phyloP scores from a whole-genome alignment of 2,113 vertebrate genomes.

The Leiothrix lutea region DNA sequence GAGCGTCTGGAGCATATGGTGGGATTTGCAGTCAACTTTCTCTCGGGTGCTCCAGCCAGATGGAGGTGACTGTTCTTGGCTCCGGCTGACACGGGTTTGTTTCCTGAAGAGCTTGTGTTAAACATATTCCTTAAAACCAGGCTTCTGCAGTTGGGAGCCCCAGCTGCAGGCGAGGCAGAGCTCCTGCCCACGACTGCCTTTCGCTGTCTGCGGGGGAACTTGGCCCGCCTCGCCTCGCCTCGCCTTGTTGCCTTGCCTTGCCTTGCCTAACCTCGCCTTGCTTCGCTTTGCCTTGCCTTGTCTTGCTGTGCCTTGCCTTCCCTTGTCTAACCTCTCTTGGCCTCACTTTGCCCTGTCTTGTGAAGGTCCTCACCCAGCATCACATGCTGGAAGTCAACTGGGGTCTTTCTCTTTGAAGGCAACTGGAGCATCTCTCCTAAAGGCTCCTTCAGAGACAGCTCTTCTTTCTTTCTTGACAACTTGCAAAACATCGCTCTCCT shows the following conservation, averaged over 20 bases:
- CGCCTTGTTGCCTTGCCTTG: not conserved
- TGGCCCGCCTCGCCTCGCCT: not conserved
- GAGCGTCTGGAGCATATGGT: slow-evolving; percentile 63
- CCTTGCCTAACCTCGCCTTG: not conserved
- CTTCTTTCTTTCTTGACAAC: not conserved
- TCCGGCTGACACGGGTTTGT: slow-evolving; percentile 56
- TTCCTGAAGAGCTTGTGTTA: slow-evolving; percentile 67
- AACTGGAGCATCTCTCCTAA: not conserved
- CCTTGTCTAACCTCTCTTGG: not conserved
- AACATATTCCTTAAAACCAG: slow-evolving; percentile 67
- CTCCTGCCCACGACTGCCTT: slow-evolving; percentile 59
- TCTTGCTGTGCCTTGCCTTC: not conserved
- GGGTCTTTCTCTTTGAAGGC: not conserved
- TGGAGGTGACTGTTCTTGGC: slow-evolving; percentile 69
- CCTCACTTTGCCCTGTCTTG: not conserved
- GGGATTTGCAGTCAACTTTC: slow-evolving; percentile 67
- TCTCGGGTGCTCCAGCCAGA: slow-evolving; percentile 65
- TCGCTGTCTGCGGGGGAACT: not conserved
- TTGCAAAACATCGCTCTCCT: not conserved
- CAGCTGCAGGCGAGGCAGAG: slow-evolving; percentile 63
- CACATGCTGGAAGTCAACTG: accelerated
- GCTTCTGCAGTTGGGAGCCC: slow-evolving; percentile 54
- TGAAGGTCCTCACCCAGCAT: not conserved
- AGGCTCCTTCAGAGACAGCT: not conserved
- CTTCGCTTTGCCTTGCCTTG: not conserved